phyloP scores from a whole-genome alignment of 2,113 vertebrate species.

The Crocuta crocuta region DNA sequence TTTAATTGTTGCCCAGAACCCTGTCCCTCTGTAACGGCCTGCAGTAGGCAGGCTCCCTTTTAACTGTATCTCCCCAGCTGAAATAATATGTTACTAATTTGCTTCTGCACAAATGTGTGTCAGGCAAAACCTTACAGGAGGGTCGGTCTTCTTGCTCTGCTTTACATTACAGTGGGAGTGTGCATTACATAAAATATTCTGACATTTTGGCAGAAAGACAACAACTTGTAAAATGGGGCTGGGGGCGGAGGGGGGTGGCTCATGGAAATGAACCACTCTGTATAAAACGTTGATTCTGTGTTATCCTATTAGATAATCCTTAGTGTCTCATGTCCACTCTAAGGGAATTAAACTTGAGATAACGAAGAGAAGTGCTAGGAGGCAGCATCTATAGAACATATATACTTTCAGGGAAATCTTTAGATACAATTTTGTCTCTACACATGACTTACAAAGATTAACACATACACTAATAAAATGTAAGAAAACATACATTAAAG shows the following conservation, averaged over 20 bases:
- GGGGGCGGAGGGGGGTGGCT: fast-evolving
- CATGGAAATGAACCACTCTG: background rate
- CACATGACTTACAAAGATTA: background rate
- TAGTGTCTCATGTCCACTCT: background rate
- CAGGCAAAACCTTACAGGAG: background rate
- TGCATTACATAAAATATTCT: conserved; percentile 19
- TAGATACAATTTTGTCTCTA: background rate
- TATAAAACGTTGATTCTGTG: conserved; percentile 9
- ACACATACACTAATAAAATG: background rate
- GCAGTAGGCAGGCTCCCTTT: background rate
- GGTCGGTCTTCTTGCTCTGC: background rate
- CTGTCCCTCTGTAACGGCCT: background rate
- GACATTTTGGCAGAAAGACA: conserved; percentile 29
- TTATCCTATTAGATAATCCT: background rate
- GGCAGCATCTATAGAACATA: background rate
- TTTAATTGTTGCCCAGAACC: background rate
- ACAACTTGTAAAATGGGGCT: background rate
- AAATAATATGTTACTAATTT: background rate
- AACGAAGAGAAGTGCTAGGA: background rate
- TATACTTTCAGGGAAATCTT: background rate
- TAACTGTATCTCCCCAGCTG: background rate
- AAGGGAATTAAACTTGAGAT: conserved; percentile 10
- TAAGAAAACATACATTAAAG: conserved; percentile 26
- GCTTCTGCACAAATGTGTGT: conserved; percentile 1
- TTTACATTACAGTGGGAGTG: background rate